Base-by-base conservation (phyloP, 2,888 invertebrate species). In the Hypolimnas misippus region DNA sequence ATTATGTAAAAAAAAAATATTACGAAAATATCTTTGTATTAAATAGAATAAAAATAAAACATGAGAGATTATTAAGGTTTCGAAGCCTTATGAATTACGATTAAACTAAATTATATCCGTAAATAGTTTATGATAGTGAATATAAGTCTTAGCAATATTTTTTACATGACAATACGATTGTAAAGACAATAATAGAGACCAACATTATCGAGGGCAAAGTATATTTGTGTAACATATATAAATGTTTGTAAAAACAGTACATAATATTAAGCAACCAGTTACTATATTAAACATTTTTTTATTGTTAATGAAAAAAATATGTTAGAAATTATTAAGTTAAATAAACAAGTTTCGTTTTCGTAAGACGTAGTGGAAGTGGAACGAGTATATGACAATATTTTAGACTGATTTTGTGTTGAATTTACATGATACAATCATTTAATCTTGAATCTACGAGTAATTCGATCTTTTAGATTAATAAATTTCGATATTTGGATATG, bases 121-220 rank as follows among this genome's bases (percentile, higher is more conserved):
- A 55, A 62, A 49, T 44, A 57, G 2, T 21, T 19, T n/a, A 51
- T 55, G 42, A 56, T 21, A 63, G 12, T 49, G 54, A 46, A 17
- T 25, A 51, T 56, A 56, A 61, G 62, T 54, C 53, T 54, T 65
- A 68, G 60, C 17, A 33, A 61, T 78, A 76, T 70, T 71, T 73
- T 75, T 68, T 78, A 78, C 74, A 73, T 78, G 83, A 86, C 82
- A 83, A 82, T 86, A 84, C 72, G 68, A 79, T 75, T 67, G 58
- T 67, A 65, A 67, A 66, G 79, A 86, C 81, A 84, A 86, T 85
- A 86, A 76, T 82, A 82, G 78, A 81, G 86, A 86, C 86, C 83
- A 86, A 82, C 69, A 71, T 56, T 64, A 57, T 33, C 56, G 62
- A 61, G 59, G 57, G 29, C 52, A 61, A 29, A 57, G 54, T 70